Base-by-base conservation (phyloP, 2,113 vertebrate species). In the Sceloporus undulatus region DNA sequence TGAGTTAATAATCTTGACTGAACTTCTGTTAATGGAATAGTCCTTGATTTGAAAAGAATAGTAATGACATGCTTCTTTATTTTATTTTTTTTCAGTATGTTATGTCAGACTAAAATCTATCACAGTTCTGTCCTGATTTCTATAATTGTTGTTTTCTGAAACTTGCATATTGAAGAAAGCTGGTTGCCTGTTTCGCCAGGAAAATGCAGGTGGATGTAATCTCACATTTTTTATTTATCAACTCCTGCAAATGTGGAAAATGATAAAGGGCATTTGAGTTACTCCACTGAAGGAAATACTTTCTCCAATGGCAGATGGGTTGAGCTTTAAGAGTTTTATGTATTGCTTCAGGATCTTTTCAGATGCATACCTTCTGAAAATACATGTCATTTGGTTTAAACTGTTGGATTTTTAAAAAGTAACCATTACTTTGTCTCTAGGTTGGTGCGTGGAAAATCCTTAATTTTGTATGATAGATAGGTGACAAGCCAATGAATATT, bases 1-100 rank as follows among this genome's bases (percentile, higher is more conserved):
- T 88, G 16, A 87, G 29, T 79, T 89, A 66, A 1, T 90, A 14
- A 25, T 77, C 21, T 2, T 29, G 80, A 42, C 38, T 90, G 78
- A 16, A n/a, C 40, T 66, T 65, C 16, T 59, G 2, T 42, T 76
- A 18, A 48, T 23, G 68, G 27, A 23, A 62, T 62, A 75, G 18
- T 48, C 27, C 9, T 3, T 0, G 5, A 5, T 84, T 91, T 8
- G 7, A 54, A 19, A 54, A 77, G 21, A 19, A 8, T 10, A 11
- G 29, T 66, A 0, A 85, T 66, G 84, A 73, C 59, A 70, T 79
- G 27, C 21, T n/a, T 29, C 27, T 75, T 59, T 73, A 21, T 79
- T 48, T 34, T 34, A 34, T 34, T 34, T 34, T 34, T 79, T 86
- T 79, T 86, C 34, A 73, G 56, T 16, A 56, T 86, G 25, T 19